phyloP scores from a whole-genome alignment of 2,888 invertebrate species.

The Diplolepis rosae region DNA sequence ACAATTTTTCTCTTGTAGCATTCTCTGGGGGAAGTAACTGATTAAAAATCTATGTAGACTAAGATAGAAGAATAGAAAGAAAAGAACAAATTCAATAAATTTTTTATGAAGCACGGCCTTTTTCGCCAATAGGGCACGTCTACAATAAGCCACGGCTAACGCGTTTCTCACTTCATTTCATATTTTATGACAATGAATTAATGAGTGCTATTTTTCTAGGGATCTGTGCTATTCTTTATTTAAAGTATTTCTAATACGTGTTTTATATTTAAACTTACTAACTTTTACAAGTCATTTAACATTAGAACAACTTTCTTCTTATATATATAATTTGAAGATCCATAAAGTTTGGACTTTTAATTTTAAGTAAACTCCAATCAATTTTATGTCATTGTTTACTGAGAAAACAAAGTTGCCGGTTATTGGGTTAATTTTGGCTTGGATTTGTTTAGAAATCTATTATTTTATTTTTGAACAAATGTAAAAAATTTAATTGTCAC shows the following conservation, averaged over 20 bases:
- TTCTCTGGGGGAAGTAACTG: not conserved
- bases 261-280: not conserved
- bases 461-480: not conserved
- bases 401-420: too few species aligned
- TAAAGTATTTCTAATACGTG: slow-evolving; percentile 1
- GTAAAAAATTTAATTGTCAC: not conserved
- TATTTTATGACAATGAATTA: slow-evolving; percentile 42
- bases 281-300: not conserved
- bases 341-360: not conserved
- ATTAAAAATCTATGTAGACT: not conserved
- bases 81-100: not conserved
- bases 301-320: not conserved
- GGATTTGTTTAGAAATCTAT: too few species aligned
- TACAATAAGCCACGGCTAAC: slow-evolving; percentile 4
- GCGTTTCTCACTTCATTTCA: slow-evolving; percentile 31
- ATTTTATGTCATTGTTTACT: too few species aligned
- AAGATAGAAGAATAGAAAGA: not conserved
- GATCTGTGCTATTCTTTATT: slow-evolving; percentile 35
- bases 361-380: not conserved
- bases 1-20: not conserved
- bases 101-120: not conserved
- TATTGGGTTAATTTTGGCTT: too few species aligned
- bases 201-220: not conserved
- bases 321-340: not conserved
- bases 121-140: not conserved